Evolutionary conservation across 2,797 vertebrate genomes (phyloP).

Genomic region (Enteromius anoplus): DNA sequence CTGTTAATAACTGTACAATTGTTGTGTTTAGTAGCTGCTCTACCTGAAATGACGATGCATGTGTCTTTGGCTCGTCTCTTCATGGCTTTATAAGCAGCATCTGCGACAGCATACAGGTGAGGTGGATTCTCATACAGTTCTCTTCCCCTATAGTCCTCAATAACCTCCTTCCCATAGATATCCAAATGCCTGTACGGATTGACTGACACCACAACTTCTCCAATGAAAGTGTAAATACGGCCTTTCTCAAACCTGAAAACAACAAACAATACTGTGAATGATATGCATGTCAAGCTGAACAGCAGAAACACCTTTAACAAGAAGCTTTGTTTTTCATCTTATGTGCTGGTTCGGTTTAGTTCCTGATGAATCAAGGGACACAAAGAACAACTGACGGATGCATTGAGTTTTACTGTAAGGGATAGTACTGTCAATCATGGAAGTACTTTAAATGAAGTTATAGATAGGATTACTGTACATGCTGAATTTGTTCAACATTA

Average conservation of each 20-base stretch:
- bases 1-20: neutral
- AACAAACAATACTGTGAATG: slow-evolving; percentile 16
- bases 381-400: slow-evolving; percentile 10
- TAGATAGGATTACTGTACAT: neutral
- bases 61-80: slow-evolving; percentile 91
- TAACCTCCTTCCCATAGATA: slow-evolving; percentile 80
- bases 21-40: neutral
- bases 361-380: neutral
- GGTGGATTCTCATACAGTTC: slow-evolving; percentile 93
- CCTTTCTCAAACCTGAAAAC: slow-evolving; percentile 84
- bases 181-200: slow-evolving; percentile 88
- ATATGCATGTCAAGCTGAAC: neutral
- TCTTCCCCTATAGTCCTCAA: slow-evolving; percentile 84
- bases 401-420: neutral
- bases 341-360: slow-evolving; percentile 4
- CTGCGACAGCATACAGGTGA: slow-evolving; percentile 88
- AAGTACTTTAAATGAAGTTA: neutral
- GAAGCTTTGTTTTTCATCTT: neutral
- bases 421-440: neutral
- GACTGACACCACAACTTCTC: slow-evolving; percentile 92
- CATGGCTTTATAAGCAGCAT: slow-evolving; percentile 93
- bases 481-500: neutral
- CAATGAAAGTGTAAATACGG: slow-evolving; percentile 93
- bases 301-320: slow-evolving; percentile 13
- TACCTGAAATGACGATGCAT: slow-evolving; percentile 95